Conservation (phyloP, 2,888 invertebrate genomes). For the Diaperis boleti region DNA sequence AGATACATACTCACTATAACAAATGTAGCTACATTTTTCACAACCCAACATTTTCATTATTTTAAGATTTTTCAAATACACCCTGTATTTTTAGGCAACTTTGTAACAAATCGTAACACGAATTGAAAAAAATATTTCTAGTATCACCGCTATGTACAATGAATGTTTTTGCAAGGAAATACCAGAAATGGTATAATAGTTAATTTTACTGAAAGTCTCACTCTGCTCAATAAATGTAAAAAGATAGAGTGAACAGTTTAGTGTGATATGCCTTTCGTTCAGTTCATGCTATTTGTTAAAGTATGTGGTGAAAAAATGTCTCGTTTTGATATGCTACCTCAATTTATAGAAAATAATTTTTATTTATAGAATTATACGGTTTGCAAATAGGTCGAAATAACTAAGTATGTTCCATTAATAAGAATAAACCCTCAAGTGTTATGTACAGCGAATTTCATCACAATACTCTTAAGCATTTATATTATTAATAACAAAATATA, state of each 20-base stretch:
- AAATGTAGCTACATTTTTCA: slow-evolving; percentile 23
- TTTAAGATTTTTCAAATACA: slow-evolving; percentile 14
- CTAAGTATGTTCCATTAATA: too few relatives aligned
- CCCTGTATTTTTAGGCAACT: slow-evolving; percentile 37
- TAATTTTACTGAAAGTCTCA: slow-evolving; percentile 2
- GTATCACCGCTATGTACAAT: slow-evolving; percentile 28
- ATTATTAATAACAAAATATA: too few relatives aligned
- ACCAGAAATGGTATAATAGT: slow-evolving; percentile 10
- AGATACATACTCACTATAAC: not conserved
- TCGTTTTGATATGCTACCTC: not conserved
- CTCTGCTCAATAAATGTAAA: slow-evolving; percentile 6
- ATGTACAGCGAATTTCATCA: too few relatives aligned
- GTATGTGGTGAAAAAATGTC: not conserved
- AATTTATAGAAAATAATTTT: not conserved
- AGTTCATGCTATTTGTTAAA: slow-evolving; percentile 6
- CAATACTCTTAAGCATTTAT: too few relatives aligned
- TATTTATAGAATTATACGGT: too few relatives aligned
- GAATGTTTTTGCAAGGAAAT: slow-evolving; percentile 12
- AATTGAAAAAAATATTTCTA: slow-evolving; percentile 15
- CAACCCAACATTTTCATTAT: slow-evolving; percentile 22
- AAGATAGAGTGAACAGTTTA: not conserved
- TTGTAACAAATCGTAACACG: slow-evolving; percentile 25
- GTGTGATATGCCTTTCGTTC: slow-evolving; percentile 7
- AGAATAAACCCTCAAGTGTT: too few relatives aligned
- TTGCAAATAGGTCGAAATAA: not conserved